These are phyloP conservation scores for Anastatus disparis DNA, from an alignment of 1,140 invertebrate species.

Conservation along the genomic window DNA sequence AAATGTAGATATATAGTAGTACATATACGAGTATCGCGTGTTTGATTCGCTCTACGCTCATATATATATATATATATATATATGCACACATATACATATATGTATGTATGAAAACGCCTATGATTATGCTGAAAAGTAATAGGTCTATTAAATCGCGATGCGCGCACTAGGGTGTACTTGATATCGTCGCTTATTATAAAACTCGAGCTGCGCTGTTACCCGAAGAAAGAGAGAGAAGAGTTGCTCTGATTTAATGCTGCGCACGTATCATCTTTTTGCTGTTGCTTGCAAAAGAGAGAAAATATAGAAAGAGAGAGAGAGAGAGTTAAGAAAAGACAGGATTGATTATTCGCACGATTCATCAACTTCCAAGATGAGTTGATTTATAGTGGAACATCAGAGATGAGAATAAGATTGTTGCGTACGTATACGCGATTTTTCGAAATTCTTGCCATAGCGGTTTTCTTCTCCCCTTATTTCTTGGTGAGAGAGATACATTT, in stretches of 20 bases:
- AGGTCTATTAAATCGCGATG: slow-evolving; percentile 30
- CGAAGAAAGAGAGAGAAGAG: no score
- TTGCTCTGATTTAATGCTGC: neutral
- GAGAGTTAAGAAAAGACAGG: no score
- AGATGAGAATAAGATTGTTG: no score
- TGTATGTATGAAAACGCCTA: neutral
- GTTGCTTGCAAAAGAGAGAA: no score
- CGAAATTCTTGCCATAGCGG: neutral
- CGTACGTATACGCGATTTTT: neutral
- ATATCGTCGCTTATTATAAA: no score
- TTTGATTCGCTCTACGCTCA: neutral
- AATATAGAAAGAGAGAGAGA: no score
- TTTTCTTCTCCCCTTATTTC: neutral
- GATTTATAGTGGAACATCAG: slow-evolving; percentile 7
- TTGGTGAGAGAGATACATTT: neutral
- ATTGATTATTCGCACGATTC: slow-evolving; percentile 15
- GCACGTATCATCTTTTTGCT: slow-evolving; percentile 7
- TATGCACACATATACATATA: no score
- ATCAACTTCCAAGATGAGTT: neutral
- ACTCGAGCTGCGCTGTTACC: no score
- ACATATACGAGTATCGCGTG: slow-evolving; percentile 9
- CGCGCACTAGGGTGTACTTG: no score
- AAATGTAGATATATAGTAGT: neutral
- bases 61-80: no score
- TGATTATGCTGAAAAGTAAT: slow-evolving; percentile 33